Percentiles rank a stretch among this genome's conserved stretches.
Conservation (phyloP, 2,113 vertebrate genomes). For the Peucedramus taeniatus region DNA sequence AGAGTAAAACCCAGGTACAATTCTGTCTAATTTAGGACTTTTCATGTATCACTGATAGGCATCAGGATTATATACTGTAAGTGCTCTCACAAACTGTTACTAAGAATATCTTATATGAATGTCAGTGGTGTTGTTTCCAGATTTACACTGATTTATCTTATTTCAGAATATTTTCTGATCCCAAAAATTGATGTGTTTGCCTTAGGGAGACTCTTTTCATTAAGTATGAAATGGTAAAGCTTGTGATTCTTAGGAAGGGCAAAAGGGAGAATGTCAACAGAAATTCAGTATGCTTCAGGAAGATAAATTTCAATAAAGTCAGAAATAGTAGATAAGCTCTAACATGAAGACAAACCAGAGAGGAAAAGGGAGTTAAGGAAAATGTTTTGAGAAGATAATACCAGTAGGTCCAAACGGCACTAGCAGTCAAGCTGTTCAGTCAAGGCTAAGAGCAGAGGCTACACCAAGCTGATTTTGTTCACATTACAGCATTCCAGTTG, state of each 20-base stretch:
- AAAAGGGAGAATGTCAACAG: not conserved
- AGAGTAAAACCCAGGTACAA: not conserved
- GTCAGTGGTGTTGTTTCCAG: not conserved
- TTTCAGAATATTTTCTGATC: conserved; percentile 5
- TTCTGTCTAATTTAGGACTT: not conserved
- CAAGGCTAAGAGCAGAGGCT: not conserved
- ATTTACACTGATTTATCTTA: not conserved
- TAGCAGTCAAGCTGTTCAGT: not conserved
- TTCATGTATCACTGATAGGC: not conserved
- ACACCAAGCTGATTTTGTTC: not conserved
- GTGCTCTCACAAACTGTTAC: not conserved
- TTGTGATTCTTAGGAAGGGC: not conserved
- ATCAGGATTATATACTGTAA: not conserved
- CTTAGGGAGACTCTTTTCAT: not conserved
- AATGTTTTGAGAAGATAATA: not conserved
- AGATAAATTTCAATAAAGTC: not conserved
- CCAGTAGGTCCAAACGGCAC: not conserved
- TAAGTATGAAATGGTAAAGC: conserved; percentile 1
- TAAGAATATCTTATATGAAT: not conserved
- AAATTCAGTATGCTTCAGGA: not conserved
- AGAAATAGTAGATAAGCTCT: not conserved
- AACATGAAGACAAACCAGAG: not conserved
- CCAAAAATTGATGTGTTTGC: not conserved
- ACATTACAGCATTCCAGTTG: not conserved
- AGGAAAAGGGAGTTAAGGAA: not conserved